A percentile compares a stretch with the other conserved stretches of the same genome.
Evolutionary conservation across 2,888 invertebrate species (phyloP).

Genomic region (Teinopalpus imperialis): DNA sequence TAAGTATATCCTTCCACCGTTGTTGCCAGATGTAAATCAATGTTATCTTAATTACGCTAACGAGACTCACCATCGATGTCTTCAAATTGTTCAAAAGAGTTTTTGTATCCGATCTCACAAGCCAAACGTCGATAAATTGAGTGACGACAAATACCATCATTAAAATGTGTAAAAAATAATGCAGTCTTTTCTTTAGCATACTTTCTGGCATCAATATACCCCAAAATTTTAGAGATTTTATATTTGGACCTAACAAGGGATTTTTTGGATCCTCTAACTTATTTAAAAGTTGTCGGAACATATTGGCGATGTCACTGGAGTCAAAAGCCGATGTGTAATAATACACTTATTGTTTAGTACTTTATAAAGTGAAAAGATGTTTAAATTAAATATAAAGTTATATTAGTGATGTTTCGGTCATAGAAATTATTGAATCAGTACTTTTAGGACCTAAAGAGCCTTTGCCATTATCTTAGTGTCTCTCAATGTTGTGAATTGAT

Average conservation of each 20-base stretch:
- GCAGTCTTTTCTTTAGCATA: conserved; percentile 38
- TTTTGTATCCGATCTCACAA: conserved; percentile 49
- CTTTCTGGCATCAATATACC: conserved; percentile 52
- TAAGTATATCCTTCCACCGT: conserved; percentile 48
- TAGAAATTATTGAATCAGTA: too few species aligned
- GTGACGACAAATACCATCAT: conserved; percentile 47
- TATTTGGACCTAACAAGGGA: conserved; percentile 57
- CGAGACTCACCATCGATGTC: conserved; percentile 54
- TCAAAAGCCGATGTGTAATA: background rate
- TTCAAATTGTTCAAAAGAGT: conserved; percentile 55
- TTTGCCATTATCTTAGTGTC: too few species aligned
- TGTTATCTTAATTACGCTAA: conserved; percentile 50
- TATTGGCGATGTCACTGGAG: conserved; percentile 21
- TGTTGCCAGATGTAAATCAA: conserved; percentile 55
- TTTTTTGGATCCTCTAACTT: conserved; percentile 54
- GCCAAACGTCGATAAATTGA: conserved; percentile 57
- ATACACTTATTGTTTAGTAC: background rate
- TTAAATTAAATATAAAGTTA: too few species aligned
- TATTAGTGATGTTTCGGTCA: too few species aligned
- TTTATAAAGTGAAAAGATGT: too few species aligned
- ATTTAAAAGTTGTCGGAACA: conserved; percentile 38
- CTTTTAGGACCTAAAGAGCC: too few species aligned
- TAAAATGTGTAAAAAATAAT: conserved; percentile 45
- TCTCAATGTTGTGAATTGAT: too few species aligned
- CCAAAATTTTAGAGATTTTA: conserved; percentile 57